Percentiles rank a stretch among this genome's conserved stretches.
phyloP scores from a whole-genome alignment of 2,888 invertebrate species.

The Platycnemis pennipes region DNA sequence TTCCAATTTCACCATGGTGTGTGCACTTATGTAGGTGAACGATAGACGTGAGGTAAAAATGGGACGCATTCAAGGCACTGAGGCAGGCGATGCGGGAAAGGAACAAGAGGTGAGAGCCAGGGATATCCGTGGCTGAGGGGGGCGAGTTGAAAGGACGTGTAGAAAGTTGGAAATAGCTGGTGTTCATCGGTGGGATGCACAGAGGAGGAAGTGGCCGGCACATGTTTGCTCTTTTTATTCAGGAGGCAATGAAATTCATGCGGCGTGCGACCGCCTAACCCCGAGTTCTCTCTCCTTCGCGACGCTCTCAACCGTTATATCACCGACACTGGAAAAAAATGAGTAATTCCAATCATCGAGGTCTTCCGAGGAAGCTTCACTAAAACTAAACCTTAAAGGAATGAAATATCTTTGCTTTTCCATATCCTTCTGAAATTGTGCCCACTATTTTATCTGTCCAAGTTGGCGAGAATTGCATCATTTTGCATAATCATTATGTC shows the following conservation, averaged over 20 bases:
- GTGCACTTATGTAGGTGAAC: no score
- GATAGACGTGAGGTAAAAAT: no score
- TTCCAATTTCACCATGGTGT: no score
- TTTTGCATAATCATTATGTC: no score
- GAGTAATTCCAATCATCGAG: not conserved
- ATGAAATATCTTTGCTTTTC: no score
- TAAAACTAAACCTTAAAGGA: no score
- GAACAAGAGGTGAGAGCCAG: not conserved
- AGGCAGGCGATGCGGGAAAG: not conserved
- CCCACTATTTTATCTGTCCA: no score
- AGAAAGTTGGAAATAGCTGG: not conserved
- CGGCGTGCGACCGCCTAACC: not conserved
- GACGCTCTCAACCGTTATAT: not conserved
- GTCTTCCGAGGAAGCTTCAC: no score
- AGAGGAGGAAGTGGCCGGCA: not conserved
- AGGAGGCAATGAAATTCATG: not conserved
- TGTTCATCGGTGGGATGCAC: not conserved
- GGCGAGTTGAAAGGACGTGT: not conserved
- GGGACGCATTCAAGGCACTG: not conserved
- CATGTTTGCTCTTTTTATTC: not conserved
- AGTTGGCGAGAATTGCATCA: no score
- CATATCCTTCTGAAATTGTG: no score
- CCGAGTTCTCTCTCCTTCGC: not conserved
- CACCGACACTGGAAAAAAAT: not conserved
- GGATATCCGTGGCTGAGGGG: not conserved